These are phyloP conservation scores for Biston betularia DNA, from an alignment of 2,888 invertebrate species.

Conservation along the genomic window DNA sequence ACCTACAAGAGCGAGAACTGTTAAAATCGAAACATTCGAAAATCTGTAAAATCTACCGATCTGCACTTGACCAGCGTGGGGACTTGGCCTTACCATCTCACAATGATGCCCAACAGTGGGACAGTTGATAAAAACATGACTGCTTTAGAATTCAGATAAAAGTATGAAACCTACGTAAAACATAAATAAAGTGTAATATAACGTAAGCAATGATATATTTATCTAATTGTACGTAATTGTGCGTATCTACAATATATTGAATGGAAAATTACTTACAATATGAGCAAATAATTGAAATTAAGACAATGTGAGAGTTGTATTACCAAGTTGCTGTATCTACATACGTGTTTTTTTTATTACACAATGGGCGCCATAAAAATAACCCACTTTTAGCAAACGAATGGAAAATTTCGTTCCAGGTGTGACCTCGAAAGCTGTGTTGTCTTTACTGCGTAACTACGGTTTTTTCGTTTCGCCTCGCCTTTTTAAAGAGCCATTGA, in stretches of 20 bases:
- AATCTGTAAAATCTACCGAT: too few relatives aligned
- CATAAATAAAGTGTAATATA: not conserved
- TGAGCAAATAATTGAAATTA: not conserved
- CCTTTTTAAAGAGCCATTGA: slow-evolving; percentile 24
- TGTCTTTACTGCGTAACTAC: slow-evolving; percentile 27
- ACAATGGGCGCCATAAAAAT: slow-evolving; percentile 21
- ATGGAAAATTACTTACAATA: slow-evolving; percentile 3
- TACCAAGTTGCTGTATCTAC: not conserved
- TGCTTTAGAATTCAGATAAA: not conserved
- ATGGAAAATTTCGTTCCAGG: slow-evolving; percentile 49
- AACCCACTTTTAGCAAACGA: slow-evolving; percentile 25
- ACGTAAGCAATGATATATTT: not conserved
- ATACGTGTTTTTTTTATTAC: slow-evolving; percentile 16
- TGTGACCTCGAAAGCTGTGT: slow-evolving; percentile 51
- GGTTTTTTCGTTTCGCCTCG: slow-evolving; percentile 34
- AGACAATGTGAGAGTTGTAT: slow-evolving; percentile 1
- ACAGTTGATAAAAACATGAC: too few relatives aligned
- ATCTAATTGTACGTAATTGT: not conserved
- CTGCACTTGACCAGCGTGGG: too few relatives aligned
- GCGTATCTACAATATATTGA: too few relatives aligned
- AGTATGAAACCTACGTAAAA: not conserved
- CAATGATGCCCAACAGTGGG: too few relatives aligned
- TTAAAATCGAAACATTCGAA: too few relatives aligned
- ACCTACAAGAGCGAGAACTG: too few relatives aligned
- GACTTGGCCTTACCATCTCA: too few relatives aligned